Conservation (phyloP, 2,888 invertebrate genomes). For the Caenorhabditis drosophilae region DNA sequence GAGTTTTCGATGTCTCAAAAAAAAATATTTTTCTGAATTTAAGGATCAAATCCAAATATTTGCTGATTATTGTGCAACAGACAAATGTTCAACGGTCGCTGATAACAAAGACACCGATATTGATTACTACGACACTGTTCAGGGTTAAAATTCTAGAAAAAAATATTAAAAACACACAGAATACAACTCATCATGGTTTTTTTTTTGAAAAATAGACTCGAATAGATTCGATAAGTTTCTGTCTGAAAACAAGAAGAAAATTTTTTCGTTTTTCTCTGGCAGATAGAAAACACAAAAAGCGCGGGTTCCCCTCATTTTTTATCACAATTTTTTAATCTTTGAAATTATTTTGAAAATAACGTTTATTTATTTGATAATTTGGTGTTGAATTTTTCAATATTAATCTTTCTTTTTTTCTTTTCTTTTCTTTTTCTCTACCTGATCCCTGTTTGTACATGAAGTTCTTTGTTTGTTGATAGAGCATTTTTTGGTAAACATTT, state of each 20-base stretch:
- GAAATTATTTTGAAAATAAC: constrained; percentile 7
- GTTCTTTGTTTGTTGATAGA: constrained; percentile 36
- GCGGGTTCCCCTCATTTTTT: background rate
- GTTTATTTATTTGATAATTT: too few relatives aligned
- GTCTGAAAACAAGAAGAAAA: constrained; percentile 20
- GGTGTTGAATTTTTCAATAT: too few relatives aligned
- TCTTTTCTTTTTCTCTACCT: too few relatives aligned
- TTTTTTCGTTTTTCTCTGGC: constrained; percentile 2
- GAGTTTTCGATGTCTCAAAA: constrained; percentile 18
- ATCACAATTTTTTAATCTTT: constrained; percentile 6
- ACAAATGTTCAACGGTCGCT: constrained; percentile 52
- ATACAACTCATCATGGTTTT: background rate
- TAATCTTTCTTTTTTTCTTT: too few relatives aligned
- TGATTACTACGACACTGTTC: constrained; percentile 65
- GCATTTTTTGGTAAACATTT: constrained; percentile 13
- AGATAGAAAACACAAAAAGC: background rate
- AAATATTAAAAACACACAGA: too few relatives aligned
- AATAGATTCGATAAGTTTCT: constrained; percentile 32
- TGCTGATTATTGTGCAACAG: constrained; percentile 66
- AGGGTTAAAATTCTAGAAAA: constrained; percentile 40
- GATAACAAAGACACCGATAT: constrained; percentile 59
- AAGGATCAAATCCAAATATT: constrained; percentile 51
- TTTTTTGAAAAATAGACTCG: constrained; percentile 29
- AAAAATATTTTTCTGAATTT: background rate
- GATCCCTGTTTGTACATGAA: constrained; percentile 25